Percentiles rank a stretch among this genome's conserved stretches.
phyloP scores from a whole-genome alignment of 2,888 invertebrate genomes.

The Drosophila rubida region DNA sequence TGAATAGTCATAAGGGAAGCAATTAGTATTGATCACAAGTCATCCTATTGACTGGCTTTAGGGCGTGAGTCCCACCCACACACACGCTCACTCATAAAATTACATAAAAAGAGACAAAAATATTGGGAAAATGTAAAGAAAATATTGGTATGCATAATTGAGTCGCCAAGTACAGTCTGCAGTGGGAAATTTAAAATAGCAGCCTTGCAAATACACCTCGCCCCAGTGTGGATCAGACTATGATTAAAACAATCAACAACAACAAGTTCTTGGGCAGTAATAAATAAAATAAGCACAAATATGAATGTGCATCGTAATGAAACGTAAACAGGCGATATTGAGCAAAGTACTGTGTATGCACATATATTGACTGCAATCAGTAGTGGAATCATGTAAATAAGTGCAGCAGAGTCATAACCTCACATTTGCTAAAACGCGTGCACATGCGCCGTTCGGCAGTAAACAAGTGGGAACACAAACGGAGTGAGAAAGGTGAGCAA shows the following conservation, averaged over 20 bases:
- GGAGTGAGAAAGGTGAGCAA: not conserved
- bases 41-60: conserved; percentile 25
- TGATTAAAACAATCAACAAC: conserved; percentile 62
- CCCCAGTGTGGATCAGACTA: conserved; percentile 50
- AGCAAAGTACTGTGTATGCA: conserved; percentile 39
- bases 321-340: conserved; percentile 70
- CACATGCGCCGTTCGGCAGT: conserved; percentile 43
- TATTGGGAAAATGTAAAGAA: not conserved
- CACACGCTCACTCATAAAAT: conserved; percentile 11
- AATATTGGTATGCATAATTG: not conserved
- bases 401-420: conserved; percentile 33
- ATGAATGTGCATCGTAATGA: conserved; percentile 60
- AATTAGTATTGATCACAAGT: conserved; percentile 69
- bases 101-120: not conserved
- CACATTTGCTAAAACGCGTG: conserved; percentile 21
- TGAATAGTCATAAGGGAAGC: conserved; percentile 61
- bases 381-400: conserved; percentile 8
- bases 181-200: not conserved
- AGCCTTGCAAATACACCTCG: conserved; percentile 17
- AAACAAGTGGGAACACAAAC: conserved; percentile 3
- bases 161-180: not conserved
- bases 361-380: conserved; percentile 7
- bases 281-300: conserved; percentile 45
- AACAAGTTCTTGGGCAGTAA: conserved; percentile 33
- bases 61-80: too few relatives aligned